These are phyloP conservation scores for Drosophila barbarae DNA, from an alignment of 2,888 invertebrate species.

Conservation along the genomic window DNA sequence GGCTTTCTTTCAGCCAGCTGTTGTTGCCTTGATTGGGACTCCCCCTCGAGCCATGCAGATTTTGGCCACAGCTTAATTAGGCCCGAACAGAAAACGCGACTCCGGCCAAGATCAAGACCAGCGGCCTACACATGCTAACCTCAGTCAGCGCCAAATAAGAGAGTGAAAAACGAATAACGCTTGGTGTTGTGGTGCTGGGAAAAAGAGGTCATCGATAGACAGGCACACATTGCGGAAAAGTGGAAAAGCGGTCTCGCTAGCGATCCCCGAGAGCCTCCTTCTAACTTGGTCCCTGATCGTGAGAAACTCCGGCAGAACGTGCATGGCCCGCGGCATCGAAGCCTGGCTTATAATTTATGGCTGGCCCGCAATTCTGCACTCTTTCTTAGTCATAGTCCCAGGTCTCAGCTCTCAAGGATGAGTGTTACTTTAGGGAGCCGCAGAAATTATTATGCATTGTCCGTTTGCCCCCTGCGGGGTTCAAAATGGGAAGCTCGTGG, in stretches of 20 bases:
- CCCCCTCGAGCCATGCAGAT: conserved; percentile 54
- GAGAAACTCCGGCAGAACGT: conserved; percentile 69
- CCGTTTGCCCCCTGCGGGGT: conserved; percentile 41
- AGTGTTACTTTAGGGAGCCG: conserved; percentile 59
- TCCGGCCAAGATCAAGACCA: conserved; percentile 48
- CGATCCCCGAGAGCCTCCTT: conserved; percentile 44
- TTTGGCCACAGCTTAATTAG: conserved; percentile 69
- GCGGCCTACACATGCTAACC: conserved; percentile 41
- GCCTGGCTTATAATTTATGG: conserved; percentile 64
- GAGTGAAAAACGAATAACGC: conserved; percentile 25
- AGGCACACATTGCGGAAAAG: conserved; percentile 32
- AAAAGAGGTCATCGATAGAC: conserved; percentile 67
- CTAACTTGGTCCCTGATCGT: conserved; percentile 39
- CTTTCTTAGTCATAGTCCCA: conserved; percentile 34
- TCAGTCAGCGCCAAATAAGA: conserved; percentile 7
- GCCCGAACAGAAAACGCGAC: conserved; percentile 28
- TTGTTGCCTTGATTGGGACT: conserved; percentile 51
- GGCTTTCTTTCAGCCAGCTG: conserved; percentile 39
- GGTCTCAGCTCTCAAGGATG: conserved; percentile 54
- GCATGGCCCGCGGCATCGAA: conserved; percentile 67
- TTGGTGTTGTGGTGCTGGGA: conserved; percentile 19
- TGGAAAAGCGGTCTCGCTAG: conserved; percentile 36
- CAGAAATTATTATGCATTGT: conserved; percentile 55
- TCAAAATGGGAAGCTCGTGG: conserved; percentile 29
- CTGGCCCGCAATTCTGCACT: conserved; percentile 48